phyloP scores from a whole-genome alignment of 2,888 invertebrate genomes.

The Eudasyphora cyanicolor region DNA sequence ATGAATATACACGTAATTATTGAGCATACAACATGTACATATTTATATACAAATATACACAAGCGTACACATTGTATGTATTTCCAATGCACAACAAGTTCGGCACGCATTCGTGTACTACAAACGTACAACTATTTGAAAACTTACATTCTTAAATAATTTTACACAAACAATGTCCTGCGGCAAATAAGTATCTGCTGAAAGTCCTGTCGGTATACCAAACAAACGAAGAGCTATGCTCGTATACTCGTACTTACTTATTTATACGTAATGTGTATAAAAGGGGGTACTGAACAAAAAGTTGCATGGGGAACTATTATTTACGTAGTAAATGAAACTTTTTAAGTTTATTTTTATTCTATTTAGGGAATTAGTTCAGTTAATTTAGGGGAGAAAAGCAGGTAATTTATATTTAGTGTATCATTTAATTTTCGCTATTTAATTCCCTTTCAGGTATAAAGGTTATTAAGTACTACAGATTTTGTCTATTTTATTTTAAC shows the following conservation, averaged over 20 bases:
- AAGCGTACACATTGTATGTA: slow-evolving; percentile 8
- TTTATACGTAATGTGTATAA: too few species aligned
- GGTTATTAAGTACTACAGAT: too few species aligned
- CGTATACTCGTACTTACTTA: not conserved
- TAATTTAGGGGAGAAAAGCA: too few species aligned
- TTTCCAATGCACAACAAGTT: slow-evolving; percentile 13
- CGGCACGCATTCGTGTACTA: not conserved
- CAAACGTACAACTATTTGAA: slow-evolving; percentile 37
- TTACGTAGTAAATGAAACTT: too few species aligned
- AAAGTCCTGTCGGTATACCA: slow-evolving; percentile 22
- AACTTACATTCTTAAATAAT: slow-evolving; percentile 53
- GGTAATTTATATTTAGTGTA: too few species aligned
- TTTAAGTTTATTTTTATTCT: too few species aligned
- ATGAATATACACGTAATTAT: slow-evolving; percentile 2
- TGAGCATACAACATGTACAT: not conserved
- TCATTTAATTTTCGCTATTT: too few species aligned
- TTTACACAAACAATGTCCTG: slow-evolving; percentile 54
- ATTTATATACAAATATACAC: not conserved
- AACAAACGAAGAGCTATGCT: not conserved
- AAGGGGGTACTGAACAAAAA: too few species aligned
- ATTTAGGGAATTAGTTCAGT: too few species aligned
- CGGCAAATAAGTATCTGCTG: slow-evolving; percentile 44
- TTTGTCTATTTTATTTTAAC: too few species aligned
- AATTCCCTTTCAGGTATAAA: too few species aligned
- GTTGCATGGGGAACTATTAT: too few species aligned